Percentiles rank a stretch among this genome's conserved stretches.
Evolutionary conservation across 2,113 vertebrate genomes (phyloP).

Genomic region (Butorides virescens): DNA sequence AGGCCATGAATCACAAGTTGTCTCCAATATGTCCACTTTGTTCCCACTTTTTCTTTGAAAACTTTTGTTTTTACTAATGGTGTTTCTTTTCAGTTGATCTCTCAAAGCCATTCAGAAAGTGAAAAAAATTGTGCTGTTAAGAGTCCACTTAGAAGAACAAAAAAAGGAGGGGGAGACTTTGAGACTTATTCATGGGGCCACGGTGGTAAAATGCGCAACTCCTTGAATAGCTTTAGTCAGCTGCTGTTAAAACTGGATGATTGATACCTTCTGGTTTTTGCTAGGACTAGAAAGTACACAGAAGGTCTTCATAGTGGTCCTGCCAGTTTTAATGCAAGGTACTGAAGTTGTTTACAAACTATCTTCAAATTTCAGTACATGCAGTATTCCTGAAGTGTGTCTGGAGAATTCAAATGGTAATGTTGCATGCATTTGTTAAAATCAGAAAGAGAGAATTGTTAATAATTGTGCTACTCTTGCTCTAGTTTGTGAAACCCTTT

Average conservation of each 20-base stretch:
- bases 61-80: conserved; percentile 77
- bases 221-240: conserved; percentile 86
- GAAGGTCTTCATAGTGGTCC: conserved; percentile 44
- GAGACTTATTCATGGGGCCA: conserved; percentile 83
- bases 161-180: conserved; percentile 62
- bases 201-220: conserved; percentile 75
- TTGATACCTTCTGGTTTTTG: conserved; percentile 79
- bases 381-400: background rate
- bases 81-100: conserved; percentile 79
- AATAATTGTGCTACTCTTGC: background rate
- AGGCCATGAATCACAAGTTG: conserved; percentile 84
- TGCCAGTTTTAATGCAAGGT: conserved; percentile 49
- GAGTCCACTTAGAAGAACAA: conserved; percentile 87
- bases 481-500: background rate
- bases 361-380: background rate
- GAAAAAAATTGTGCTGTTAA: conserved; percentile 71
- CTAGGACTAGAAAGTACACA: background rate
- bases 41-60: conserved; percentile 66
- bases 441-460: background rate
- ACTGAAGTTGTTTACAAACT: conserved; percentile 3
- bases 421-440: background rate
- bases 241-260: conserved; percentile 82
- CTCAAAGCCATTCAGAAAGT: conserved; percentile 74
- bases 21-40: conserved; percentile 73
- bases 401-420: background rate